Base-by-base conservation (phyloP, 2,888 invertebrate species). In the Drosophila eohydei region DNA sequence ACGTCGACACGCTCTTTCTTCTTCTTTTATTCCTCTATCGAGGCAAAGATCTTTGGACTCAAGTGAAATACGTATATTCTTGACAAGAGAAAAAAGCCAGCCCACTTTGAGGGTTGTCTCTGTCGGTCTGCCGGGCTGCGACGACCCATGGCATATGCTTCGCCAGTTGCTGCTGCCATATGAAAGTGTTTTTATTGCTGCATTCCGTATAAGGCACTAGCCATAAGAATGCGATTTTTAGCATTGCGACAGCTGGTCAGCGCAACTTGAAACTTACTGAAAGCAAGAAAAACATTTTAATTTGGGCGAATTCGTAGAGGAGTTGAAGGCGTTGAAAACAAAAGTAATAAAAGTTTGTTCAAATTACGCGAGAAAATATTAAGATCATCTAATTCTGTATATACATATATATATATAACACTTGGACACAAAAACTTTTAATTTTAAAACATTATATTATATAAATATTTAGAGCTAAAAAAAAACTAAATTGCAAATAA, bases 41-140 rank as follows among this genome's bases (percentile, higher is more conserved):
- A 43, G 52, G 68, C 59, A 61, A 71, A 74, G 71, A 83, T 82
- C 83, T 85, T 55, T 40, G 57, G 58, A 64, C 66, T 60, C 52
- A 85, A 74, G 74, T 63, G 68, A 69, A 82, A 82, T 81, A 71
- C 78, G 69, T 72, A 74, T 80, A 80, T 80, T 74, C 81, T 82
- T 77, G 77, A 82, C n/a, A 30, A 30, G 11, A 30, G 3, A 82
- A 28, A 84, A 28, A 51, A 63, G 26, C 55, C 70, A 28, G 26
- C 59, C 36, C 40, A 28, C 7, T 21, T 34, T 34, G 34, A 16
- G 14, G 52, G 48, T 28, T 41, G 63, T 38, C 54, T 40, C 4
- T 2, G 38, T 14, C 21, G 21, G 21, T 21, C 21, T 21, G 21
- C n/a, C 28, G 40, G 21, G 48, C 12, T 58, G 56, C 46, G 36